Evolutionary conservation across 2,113 vertebrate species (phyloP).

Genomic region (Centropus unirufus): DNA sequence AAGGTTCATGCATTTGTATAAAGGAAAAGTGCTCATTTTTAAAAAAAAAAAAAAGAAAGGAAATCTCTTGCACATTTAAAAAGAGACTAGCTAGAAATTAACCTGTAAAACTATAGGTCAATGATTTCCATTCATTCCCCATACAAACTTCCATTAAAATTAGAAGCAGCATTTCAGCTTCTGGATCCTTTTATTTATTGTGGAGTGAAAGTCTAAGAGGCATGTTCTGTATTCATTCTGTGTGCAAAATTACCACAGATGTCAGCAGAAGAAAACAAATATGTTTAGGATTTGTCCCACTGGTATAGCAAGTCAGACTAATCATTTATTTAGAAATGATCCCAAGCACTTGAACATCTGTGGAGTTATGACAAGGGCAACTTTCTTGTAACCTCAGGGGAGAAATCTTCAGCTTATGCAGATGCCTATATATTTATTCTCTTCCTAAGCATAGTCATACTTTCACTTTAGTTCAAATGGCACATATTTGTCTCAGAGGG

Average conservation of each 20-base stretch:
- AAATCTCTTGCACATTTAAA: not conserved
- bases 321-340: not conserved
- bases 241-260: not conserved
- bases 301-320: not conserved
- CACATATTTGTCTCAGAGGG: not conserved
- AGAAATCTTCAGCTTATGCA: not conserved
- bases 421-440: not conserved
- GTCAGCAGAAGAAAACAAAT: slow-evolving; percentile 28
- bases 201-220: not conserved
- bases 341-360: not conserved
- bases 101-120: not conserved
- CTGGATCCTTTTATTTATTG: not conserved
- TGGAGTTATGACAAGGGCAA: slow-evolving; percentile 4
- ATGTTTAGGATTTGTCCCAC: not conserved
- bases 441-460: not conserved
- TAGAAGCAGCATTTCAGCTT: not conserved
- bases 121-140: not conserved
- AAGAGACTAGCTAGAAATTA: not conserved
- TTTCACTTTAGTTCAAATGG: not conserved
- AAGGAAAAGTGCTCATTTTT: not conserved
- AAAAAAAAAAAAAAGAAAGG: not conserved
- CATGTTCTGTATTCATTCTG: not conserved
- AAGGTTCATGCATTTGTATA: not conserved
- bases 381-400: not conserved
- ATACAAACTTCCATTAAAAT: not conserved